These are phyloP conservation scores for Herpailurus yagouaroundi DNA, from an alignment of 2,113 vertebrate genomes.

Conservation along the genomic window DNA sequence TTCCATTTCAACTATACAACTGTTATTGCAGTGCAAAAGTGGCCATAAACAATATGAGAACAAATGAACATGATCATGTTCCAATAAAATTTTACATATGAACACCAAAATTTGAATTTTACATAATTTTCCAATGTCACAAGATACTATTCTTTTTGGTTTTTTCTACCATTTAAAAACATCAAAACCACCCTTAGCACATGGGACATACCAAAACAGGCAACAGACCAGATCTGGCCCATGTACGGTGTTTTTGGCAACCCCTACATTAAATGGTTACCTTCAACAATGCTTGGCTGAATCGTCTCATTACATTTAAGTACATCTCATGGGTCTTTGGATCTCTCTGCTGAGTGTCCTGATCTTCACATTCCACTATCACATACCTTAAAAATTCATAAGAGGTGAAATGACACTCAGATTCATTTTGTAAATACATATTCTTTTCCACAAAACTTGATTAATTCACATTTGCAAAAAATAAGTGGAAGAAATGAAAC, in stretches of 20 bases:
- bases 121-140: neutral
- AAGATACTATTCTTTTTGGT: neutral
- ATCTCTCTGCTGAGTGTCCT: slow-evolving; percentile 97
- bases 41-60: neutral
- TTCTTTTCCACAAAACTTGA: neutral
- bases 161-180: slow-evolving; percentile 10
- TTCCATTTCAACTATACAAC: neutral
- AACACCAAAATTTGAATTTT: neutral
- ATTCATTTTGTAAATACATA: neutral
- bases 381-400: slow-evolving; percentile 92
- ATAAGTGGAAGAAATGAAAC: neutral
- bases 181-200: neutral
- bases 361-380: slow-evolving; percentile 98
- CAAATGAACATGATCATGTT: neutral
- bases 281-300: slow-evolving; percentile 98
- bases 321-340: slow-evolving; percentile 99
- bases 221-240: neutral
- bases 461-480: neutral
- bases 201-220: neutral
- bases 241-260: neutral
- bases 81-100: neutral
- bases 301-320: slow-evolving; percentile 97
- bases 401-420: neutral
- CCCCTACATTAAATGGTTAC: slow-evolving; percentile 77
- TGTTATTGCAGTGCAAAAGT: neutral